Percentiles rank a stretch among this genome's conserved stretches.
Evolutionary conservation across 2,113 vertebrate species (phyloP).

Genomic region (Pangasianodon hypophthalmus): DNA sequence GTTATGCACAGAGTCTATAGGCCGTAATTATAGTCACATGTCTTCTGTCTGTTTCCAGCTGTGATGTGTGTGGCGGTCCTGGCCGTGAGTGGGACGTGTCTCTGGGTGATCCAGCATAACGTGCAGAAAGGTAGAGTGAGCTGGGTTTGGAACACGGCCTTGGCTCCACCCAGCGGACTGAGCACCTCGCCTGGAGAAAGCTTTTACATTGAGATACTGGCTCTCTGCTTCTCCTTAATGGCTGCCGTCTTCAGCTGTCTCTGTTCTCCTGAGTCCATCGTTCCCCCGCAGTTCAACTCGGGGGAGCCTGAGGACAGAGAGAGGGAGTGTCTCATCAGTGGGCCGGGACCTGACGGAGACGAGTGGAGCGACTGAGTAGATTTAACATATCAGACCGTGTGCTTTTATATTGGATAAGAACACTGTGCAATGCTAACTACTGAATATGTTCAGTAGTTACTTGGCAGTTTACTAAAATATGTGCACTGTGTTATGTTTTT

Average conservation of each 20-base stretch:
- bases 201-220: constrained; percentile 54
- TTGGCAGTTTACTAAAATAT: neutral
- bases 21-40: neutral
- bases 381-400: neutral
- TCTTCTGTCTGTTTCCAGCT: constrained; percentile 29
- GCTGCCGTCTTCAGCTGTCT: constrained; percentile 39
- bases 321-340: constrained; percentile 29
- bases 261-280: neutral
- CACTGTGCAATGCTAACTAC: neutral
- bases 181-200: constrained; percentile 57
- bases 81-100: constrained; percentile 48
- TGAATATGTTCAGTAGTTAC: neutral
- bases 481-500: neutral
- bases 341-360: neutral
- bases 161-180: neutral
- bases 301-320: constrained; percentile 31
- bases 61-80: constrained; percentile 44
- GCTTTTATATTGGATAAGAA: neutral
- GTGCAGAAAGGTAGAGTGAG: constrained; percentile 27
- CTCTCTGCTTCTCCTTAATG: constrained; percentile 46
- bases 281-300: neutral
- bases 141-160: neutral
- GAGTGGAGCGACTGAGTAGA: constrained; percentile 1
- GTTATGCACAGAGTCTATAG: neutral
- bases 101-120: constrained; percentile 51